These are phyloP conservation scores for Penaeus japonicus DNA, from an alignment of 1,140 invertebrate genomes.

Conservation along the genomic window DNA sequence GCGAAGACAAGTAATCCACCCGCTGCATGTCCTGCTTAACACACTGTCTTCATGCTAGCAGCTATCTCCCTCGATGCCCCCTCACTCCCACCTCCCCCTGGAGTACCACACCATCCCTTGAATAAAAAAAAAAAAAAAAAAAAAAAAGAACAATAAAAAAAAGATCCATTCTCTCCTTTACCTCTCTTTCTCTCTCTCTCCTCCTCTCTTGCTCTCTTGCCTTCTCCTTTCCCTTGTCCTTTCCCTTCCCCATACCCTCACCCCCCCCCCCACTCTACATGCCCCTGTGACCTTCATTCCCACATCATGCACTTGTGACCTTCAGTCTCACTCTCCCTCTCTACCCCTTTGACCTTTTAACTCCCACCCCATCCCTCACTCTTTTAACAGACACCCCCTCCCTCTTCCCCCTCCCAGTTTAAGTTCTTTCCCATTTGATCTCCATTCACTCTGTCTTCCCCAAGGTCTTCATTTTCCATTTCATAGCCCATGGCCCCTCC, in stretches of 20 bases:
- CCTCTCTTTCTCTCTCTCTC: background rate
- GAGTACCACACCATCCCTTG: slow-evolving; percentile 2
- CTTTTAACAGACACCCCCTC: background rate
- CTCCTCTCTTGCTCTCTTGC: background rate
- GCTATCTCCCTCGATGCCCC: slow-evolving; percentile 54
- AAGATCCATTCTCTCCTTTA: background rate
- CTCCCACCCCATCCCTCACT: slow-evolving; percentile 2
- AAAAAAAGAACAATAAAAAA: background rate
- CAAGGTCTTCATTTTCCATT: background rate
- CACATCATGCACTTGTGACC: background rate
- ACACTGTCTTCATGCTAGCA: slow-evolving; percentile 57
- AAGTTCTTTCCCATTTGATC: no score
- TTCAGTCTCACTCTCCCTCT: background rate
- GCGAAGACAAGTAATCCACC: slow-evolving; percentile 54
- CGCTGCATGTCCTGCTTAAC: slow-evolving; percentile 57
- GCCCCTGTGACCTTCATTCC: background rate
- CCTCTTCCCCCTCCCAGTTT: background rate
- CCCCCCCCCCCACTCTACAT: background rate
- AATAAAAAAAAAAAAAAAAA: background rate
- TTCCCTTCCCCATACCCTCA: background rate
- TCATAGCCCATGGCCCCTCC: slow-evolving; percentile 11
- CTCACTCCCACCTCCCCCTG: slow-evolving; percentile 23
- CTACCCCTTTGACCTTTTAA: background rate
- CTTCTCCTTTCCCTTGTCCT: background rate
- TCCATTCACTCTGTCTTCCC: slow-evolving; percentile 4